phyloP scores from a whole-genome alignment of 2,797 vertebrate species.

The Hydrolagus colliei region DNA sequence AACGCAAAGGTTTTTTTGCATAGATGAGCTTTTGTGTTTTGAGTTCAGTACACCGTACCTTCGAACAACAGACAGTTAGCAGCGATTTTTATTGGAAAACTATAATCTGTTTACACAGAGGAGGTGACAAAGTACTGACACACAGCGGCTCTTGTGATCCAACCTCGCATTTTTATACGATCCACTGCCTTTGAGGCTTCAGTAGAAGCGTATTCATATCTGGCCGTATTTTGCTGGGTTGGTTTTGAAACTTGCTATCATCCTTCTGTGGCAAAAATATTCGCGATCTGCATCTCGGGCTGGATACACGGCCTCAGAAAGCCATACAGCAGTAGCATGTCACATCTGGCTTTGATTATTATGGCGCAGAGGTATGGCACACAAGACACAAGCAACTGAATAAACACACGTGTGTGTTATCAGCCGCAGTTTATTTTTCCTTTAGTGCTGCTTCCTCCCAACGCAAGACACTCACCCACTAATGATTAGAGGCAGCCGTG shows the following conservation, averaged over 20 bases:
- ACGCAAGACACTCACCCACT: background rate
- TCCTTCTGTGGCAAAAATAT: background rate
- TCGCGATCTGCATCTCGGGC: background rate
- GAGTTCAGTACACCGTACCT: background rate
- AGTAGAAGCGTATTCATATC: background rate
- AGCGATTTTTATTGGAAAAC: background rate
- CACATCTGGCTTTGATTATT: background rate
- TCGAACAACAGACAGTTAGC: background rate
- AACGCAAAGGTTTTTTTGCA: background rate
- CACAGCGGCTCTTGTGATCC: background rate
- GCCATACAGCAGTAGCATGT: background rate
- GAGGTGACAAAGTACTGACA: background rate
- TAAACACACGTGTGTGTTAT: background rate
- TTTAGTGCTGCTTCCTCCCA: background rate
- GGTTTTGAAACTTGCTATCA: background rate
- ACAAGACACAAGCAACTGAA: background rate
- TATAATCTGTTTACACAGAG: no score
- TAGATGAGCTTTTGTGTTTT: background rate
- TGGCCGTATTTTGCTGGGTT: background rate
- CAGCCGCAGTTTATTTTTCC: background rate
- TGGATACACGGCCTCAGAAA: background rate
- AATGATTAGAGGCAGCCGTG: background rate
- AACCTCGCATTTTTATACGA: background rate
- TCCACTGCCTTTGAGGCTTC: background rate
- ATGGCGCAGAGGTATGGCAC: background rate